Percentiles rank a stretch among this genome's conserved stretches.
Conservation (phyloP, 2,888 invertebrate species). For the Diadromus collaris region DNA sequence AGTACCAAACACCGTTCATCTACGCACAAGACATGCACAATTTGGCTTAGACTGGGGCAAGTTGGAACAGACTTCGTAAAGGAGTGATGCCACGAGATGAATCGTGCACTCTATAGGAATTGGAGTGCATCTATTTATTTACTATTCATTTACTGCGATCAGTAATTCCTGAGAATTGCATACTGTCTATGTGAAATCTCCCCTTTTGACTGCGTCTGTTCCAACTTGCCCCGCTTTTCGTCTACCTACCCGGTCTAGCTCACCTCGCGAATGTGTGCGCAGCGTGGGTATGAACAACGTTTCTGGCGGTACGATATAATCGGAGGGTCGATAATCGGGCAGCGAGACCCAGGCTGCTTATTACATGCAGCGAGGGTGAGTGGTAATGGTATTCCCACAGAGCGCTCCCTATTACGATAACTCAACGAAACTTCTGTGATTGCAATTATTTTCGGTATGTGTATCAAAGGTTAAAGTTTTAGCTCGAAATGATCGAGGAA, state of each 20-base stretch:
- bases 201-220: background rate
- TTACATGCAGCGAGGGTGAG: slow-evolving; percentile 17
- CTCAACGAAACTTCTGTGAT: slow-evolving; percentile 39
- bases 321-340: slow-evolving; percentile 49
- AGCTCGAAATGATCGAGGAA: background rate
- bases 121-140: background rate
- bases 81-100: background rate
- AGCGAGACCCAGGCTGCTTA: slow-evolving; percentile 21
- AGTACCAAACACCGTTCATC: too few species aligned
- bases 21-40: too few species aligned
- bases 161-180: background rate
- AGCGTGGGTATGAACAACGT: background rate
- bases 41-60: too few species aligned
- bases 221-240: background rate
- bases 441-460: slow-evolving; percentile 6
- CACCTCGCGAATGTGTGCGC: background rate
- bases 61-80: background rate
- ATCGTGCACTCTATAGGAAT: background rate
- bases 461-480: background rate
- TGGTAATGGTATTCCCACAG: slow-evolving; percentile 2
- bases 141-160: too few species aligned
- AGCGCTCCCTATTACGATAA: slow-evolving; percentile 38
- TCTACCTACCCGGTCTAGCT: background rate
- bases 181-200: background rate
- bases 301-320: slow-evolving; percentile 32